These are phyloP conservation scores for Tenodera sinensis DNA, from an alignment of 2,888 invertebrate species.

Conservation along the genomic window DNA sequence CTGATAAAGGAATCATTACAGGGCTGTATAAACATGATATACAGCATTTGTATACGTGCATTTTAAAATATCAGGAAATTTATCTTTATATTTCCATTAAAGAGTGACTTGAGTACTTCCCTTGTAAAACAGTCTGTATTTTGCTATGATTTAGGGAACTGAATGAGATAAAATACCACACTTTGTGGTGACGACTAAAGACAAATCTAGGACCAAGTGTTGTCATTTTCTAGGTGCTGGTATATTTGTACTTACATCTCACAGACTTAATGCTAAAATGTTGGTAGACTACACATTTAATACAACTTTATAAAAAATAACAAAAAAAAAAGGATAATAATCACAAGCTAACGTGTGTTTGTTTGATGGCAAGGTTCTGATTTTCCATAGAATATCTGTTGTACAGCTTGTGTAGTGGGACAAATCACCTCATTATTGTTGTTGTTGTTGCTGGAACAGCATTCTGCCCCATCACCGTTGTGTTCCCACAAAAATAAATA, in stretches of 20 bases:
- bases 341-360: neutral
- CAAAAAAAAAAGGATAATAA: neutral
- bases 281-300: neutral
- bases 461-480: slow-evolving; percentile 11
- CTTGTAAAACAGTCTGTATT: no score
- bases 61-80: no score
- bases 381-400: neutral
- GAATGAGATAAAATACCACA: neutral
- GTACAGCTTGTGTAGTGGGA: slow-evolving; percentile 4
- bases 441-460: neutral
- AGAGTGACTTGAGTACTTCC: no score
- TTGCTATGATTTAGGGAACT: neutral
- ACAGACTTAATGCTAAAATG: neutral
- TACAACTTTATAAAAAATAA: neutral
- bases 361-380: neutral
- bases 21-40: no score
- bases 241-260: neutral
- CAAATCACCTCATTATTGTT: slow-evolving; percentile 2
- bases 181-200: neutral
- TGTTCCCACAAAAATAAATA: slow-evolving; percentile 3
- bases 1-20: no score
- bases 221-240: neutral
- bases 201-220: neutral
- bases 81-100: no score
- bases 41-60: no score